These are phyloP conservation scores for Orchestia grillus DNA, from an alignment of 1,140 invertebrate species.

Conservation along the genomic window DNA sequence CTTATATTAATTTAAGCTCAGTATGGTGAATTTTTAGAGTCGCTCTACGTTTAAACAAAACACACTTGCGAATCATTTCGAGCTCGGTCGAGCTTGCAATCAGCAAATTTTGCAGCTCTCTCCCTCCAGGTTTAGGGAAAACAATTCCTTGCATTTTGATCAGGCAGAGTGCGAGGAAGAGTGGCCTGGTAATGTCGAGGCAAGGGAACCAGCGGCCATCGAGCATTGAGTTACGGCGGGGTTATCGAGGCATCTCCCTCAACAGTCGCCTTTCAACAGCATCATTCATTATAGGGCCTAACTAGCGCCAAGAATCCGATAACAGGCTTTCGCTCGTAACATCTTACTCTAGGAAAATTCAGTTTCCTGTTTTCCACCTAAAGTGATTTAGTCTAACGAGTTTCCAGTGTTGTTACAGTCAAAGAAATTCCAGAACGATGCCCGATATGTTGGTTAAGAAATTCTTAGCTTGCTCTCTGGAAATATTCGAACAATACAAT, in stretches of 20 bases:
- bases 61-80: not conserved
- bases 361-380: constrained; percentile 24
- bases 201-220: not conserved
- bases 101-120: not conserved
- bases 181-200: constrained; percentile 42
- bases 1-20: not conserved
- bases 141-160: not conserved
- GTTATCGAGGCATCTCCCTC: constrained; percentile 39
- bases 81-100: not conserved
- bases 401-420: not conserved
- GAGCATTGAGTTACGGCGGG: constrained; percentile 42
- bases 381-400: not conserved
- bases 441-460: not conserved
- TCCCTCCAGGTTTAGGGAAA: not conserved
- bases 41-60: not conserved
- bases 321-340: constrained; percentile 1
- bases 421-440: not conserved
- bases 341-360: not conserved
- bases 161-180: not conserved
- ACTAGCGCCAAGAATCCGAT: constrained; percentile 48
- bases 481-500: not conserved
- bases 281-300: constrained; percentile 45
- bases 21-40: not conserved
- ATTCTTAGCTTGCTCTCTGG: not conserved
- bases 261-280: constrained; percentile 52